phyloP scores from a whole-genome alignment of 2,888 invertebrate species.

The Heteropelma amictum region DNA sequence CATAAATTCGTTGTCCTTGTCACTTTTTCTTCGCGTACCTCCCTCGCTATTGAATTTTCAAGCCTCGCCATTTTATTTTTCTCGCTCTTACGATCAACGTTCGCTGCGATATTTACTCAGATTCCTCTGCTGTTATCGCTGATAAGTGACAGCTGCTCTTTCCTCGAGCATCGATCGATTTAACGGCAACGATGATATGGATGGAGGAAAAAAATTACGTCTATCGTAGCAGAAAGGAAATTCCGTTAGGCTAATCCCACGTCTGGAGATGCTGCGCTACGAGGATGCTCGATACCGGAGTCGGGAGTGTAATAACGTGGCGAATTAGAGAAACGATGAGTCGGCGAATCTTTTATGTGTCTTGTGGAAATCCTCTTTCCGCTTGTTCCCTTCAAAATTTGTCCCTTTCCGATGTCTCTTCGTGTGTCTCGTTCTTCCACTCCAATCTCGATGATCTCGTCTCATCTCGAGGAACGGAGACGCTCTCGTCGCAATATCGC shows the following conservation, averaged over 20 bases:
- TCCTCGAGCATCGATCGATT: too few relatives aligned
- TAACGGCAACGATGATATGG: too few relatives aligned
- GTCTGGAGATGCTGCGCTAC: not conserved
- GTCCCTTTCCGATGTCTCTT: not conserved
- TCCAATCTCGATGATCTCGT: constrained; percentile 12
- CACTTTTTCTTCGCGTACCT: not conserved
- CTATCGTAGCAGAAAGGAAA: too few relatives aligned
- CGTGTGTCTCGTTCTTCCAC: not conserved
- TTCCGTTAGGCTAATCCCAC: not conserved
- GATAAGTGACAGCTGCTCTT: too few relatives aligned
- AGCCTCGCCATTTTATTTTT: not conserved
- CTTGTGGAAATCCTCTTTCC: constrained; percentile 12
- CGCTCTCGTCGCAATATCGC: constrained; percentile 38
- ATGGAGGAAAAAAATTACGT: too few relatives aligned
- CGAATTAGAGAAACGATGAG: constrained; percentile 42
- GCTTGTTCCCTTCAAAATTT: not conserved
- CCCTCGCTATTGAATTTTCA: not conserved
- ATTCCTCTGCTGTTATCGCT: too few relatives aligned
- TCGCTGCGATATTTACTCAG: too few relatives aligned
- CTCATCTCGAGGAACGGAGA: constrained; percentile 18
- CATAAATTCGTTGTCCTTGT: not conserved
- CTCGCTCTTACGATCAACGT: not conserved
- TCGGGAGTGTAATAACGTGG: constrained; percentile 16
- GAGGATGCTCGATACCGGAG: not conserved
- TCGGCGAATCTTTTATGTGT: constrained; percentile 21